Evolutionary conservation across 2,797 vertebrate species (phyloP).

Genomic region (Geotrypetes seraphini): DNA sequence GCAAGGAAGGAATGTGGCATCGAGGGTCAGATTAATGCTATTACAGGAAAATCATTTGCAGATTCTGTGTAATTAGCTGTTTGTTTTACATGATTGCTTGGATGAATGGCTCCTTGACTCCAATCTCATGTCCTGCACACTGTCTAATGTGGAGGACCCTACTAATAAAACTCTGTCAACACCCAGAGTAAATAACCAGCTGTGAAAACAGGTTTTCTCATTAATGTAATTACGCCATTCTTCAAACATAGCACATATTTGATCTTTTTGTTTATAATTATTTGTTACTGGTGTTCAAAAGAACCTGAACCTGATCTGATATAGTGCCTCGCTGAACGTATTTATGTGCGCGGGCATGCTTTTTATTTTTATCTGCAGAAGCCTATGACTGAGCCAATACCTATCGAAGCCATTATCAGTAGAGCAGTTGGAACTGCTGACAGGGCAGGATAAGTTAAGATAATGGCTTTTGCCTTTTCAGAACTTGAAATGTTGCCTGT

Average conservation of each 20-base stretch:
- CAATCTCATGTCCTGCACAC: not conserved
- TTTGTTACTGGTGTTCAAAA: conserved; percentile 36
- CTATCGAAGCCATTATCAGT: too few relatives aligned
- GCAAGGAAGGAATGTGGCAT: conserved; percentile 1
- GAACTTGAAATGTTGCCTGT: too few relatives aligned
- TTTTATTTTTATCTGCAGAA: too few relatives aligned
- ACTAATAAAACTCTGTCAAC: conserved; percentile 38
- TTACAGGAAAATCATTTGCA: not conserved
- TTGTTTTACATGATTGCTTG: conserved; percentile 3
- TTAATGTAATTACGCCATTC: conserved; percentile 61
- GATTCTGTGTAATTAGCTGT: not conserved
- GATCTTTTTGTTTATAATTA: conserved; percentile 53
- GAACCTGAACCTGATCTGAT: too few relatives aligned
- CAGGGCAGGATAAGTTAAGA: too few relatives aligned
- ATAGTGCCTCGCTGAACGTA: too few relatives aligned
- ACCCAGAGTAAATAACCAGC: conserved; percentile 52
- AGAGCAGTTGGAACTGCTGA: too few relatives aligned
- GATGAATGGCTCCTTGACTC: not conserved
- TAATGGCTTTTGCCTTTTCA: too few relatives aligned
- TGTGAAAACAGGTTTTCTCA: conserved; percentile 62
- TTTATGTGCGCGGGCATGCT: too few relatives aligned
- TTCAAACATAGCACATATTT: conserved; percentile 59
- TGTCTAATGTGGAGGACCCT: conserved; percentile 4
- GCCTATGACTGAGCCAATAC: too few relatives aligned
- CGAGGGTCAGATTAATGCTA: conserved; percentile 5